Evolutionary conservation across 2,797 vertebrate species (phyloP), one percentile per base, ranked within the genome.

Genomic region (Myripristis jacobus): DNA sequence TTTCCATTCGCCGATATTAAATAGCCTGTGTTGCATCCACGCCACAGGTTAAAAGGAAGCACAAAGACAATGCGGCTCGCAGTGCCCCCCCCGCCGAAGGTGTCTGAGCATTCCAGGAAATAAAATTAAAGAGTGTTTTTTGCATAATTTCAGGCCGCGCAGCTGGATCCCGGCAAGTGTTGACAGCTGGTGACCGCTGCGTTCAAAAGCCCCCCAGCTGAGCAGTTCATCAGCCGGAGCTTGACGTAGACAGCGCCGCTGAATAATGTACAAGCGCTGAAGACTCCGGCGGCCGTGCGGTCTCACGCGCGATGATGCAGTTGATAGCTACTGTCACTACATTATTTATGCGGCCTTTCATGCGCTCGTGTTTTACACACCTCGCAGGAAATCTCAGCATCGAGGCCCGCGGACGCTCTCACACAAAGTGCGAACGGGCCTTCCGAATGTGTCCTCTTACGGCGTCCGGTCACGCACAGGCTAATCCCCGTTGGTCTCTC

Each of bases 201-300:
- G 75, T 79, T 85, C 69, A 81, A 82, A 80, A 79, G 64, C 69
- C 66, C 86, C 86, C 84, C 88, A 75, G 77, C 78, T 70, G 84
- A 82, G 82, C 75, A 54, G 58, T 85, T 84, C 76, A 82, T 88
- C 86, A 85, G 84, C 58, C 73, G 75, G 64, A 64, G 86, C 73
- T 74, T 1, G 29, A 63, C 64, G 84, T 13, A 71, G 61, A 66
- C 71, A 36, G 73, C 15, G 0, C 66, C 65, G 5, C 82, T 88
- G 84, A 91, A 92, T 89, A 91, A 91, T 87, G 83, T 62, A 88
- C 81, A 53, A 75, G 66, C 82, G 81, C 72, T 22, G 79, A 78
- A 73, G 70, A 70, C 83, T 89, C 75, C 66, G 36, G 75, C 83
- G 82, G 81, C 83, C 44, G 70, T 75, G 71, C 44, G 77, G 84